phyloP scores from a whole-genome alignment of 2,888 invertebrate genomes.

The Dolichomitus sp. region DNA sequence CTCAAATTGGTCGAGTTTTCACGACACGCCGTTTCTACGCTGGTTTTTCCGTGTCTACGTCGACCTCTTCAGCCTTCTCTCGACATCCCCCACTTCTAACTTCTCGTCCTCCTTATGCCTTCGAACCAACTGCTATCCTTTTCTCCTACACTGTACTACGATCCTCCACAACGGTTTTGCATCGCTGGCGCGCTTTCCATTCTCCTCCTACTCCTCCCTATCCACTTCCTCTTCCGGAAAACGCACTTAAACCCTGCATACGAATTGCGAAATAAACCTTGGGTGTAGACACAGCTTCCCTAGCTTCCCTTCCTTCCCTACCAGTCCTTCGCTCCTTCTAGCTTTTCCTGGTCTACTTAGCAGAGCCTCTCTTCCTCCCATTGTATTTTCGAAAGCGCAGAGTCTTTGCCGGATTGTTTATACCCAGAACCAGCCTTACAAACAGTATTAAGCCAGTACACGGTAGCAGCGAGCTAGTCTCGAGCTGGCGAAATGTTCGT shows the following conservation, averaged over 20 bases:
- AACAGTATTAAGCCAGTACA: conserved; percentile 65
- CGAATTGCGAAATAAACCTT: conserved; percentile 52
- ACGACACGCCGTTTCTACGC: conserved; percentile 59
- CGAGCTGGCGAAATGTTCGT: conserved; percentile 38
- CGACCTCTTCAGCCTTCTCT: not conserved
- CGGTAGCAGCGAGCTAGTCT: not conserved
- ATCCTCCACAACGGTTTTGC: conserved; percentile 15
- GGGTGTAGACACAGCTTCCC: conserved; percentile 7
- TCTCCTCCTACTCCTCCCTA: not conserved
- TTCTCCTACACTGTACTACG: conserved; percentile 2
- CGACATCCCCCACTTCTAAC: conserved; percentile 16
- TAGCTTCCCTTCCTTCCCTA: not conserved
- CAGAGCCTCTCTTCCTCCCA: conserved; percentile 36
- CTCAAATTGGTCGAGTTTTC: conserved; percentile 60
- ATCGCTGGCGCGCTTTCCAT: conserved; percentile 8
- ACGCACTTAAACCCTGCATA: conserved; percentile 60
- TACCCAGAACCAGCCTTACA: conserved; percentile 56
- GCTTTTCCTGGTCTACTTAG: conserved; percentile 30
- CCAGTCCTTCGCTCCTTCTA: not conserved
- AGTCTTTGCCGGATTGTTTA: conserved; percentile 67
- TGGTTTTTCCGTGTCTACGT: conserved; percentile 49
- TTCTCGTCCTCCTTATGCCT: conserved; percentile 36
- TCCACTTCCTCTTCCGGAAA: conserved; percentile 39
- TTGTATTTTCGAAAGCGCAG: conserved; percentile 51
- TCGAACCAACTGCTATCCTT: conserved; percentile 27